These are phyloP conservation scores for Hypsopygia costalis DNA, from an alignment of 2,888 invertebrate genomes.

Conservation along the genomic window DNA sequence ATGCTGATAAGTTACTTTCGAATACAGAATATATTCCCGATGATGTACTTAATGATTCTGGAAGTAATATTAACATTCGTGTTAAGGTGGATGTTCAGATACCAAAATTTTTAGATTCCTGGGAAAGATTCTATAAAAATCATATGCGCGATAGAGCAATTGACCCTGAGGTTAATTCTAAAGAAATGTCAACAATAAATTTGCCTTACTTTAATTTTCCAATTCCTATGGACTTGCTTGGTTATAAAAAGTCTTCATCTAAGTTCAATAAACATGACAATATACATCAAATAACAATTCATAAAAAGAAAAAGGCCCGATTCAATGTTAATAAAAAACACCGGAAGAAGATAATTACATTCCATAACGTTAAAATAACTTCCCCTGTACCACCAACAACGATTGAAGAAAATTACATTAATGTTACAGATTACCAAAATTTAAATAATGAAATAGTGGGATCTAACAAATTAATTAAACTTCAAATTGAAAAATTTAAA, in stretches of 20 bases:
- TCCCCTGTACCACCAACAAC: slow-evolving; percentile 31
- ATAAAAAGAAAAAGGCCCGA: slow-evolving; percentile 63
- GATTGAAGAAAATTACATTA: slow-evolving; percentile 24
- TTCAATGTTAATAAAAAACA: slow-evolving; percentile 55
- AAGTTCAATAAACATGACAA: slow-evolving; percentile 36
- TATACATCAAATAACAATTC: slow-evolving; percentile 54
- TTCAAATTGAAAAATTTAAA: slow-evolving; percentile 6
- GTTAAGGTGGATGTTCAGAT: slow-evolving; percentile 64
- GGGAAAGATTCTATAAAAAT: slow-evolving; percentile 27
- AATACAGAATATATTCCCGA: slow-evolving; percentile 11
- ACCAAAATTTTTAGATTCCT: slow-evolving; percentile 42
- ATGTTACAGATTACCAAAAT: not conserved
- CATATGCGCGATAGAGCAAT: slow-evolving; percentile 24
- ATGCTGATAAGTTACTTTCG: not conserved
- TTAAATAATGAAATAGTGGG: slow-evolving; percentile 6
- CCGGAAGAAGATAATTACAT: slow-evolving; percentile 52
- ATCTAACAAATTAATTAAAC: slow-evolving; percentile 5
- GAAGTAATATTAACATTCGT: slow-evolving; percentile 51
- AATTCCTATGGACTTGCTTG: slow-evolving; percentile 46
- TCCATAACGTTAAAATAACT: slow-evolving; percentile 51
- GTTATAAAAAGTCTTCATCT: slow-evolving; percentile 31
- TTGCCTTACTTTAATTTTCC: slow-evolving; percentile 55
- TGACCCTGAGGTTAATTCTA: slow-evolving; percentile 32
- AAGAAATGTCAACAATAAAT: slow-evolving; percentile 41
- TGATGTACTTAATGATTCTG: slow-evolving; percentile 22